These are phyloP conservation scores for Hemistola chrysoprasaria DNA, from an alignment of 2,888 invertebrate species.

Conservation along the genomic window DNA sequence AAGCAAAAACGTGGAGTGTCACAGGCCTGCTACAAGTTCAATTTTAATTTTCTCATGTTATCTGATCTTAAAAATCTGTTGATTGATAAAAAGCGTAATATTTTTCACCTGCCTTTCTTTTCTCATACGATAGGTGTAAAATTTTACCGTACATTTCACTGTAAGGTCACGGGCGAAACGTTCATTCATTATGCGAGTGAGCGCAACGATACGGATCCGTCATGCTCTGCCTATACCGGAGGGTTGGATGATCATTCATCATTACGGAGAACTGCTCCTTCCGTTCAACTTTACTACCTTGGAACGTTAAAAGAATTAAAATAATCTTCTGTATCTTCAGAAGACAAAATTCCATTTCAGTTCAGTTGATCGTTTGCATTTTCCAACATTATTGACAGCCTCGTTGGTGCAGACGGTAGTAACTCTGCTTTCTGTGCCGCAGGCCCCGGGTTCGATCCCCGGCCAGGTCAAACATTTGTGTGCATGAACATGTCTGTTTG, in stretches of 20 bases:
- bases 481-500: too few relatives aligned
- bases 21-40: too few relatives aligned
- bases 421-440: too few relatives aligned
- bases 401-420: too few relatives aligned
- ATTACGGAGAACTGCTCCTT: slow-evolving; percentile 26
- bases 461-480: too few relatives aligned
- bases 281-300: slow-evolving; percentile 12
- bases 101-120: slow-evolving; percentile 14
- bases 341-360: too few relatives aligned
- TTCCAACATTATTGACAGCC: too few relatives aligned
- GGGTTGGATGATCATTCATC: slow-evolving; percentile 34
- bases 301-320: too few relatives aligned
- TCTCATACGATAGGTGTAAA: slow-evolving; percentile 4
- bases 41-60: background rate
- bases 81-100: background rate
- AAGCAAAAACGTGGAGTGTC: too few relatives aligned
- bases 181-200: slow-evolving; percentile 48
- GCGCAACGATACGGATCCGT: slow-evolving; percentile 59
- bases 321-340: too few relatives aligned
- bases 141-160: slow-evolving; percentile 28
- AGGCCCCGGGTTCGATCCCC: too few relatives aligned
- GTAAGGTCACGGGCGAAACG: slow-evolving; percentile 58
- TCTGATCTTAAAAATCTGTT: slow-evolving; percentile 1
- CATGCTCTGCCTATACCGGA: slow-evolving; percentile 44
- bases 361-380: too few relatives aligned